Percentiles rank a stretch among this genome's conserved stretches.
Evolutionary conservation across 2,113 vertebrate species (phyloP).

Genomic region (Jaculus jaculus): DNA sequence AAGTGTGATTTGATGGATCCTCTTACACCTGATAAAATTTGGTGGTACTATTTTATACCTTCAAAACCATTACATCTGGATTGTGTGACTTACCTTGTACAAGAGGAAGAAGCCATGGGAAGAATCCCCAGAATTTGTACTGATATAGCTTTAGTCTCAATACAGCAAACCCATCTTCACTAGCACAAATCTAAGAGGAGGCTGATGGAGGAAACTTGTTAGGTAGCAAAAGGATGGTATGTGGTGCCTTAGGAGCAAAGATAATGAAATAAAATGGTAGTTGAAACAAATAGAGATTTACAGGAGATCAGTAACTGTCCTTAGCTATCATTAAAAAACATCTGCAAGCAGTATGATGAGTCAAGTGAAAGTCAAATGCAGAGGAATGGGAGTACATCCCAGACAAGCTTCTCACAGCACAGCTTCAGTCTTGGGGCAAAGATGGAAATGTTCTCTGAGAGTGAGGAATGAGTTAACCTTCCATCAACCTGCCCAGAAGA

Average conservation of each 20-base stretch:
- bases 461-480: neutral
- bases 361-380: neutral
- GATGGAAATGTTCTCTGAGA: neutral
- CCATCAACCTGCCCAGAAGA: neutral
- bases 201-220: neutral
- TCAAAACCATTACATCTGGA: neutral
- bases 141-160: neutral
- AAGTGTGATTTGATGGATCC: neutral
- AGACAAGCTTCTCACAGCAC: neutral
- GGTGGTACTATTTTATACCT: neutral
- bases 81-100: neutral
- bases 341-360: neutral
- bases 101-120: neutral
- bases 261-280: slow-evolving; percentile 45
- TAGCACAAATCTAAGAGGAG: neutral
- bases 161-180: slow-evolving; percentile 20
- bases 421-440: neutral
- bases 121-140: neutral
- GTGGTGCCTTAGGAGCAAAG: neutral
- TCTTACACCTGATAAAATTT: neutral
- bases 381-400: neutral
- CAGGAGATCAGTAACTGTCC: neutral
- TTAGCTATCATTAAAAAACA: slow-evolving; percentile 24
- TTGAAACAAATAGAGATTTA: slow-evolving; percentile 22
- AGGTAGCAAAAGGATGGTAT: neutral